Evolutionary conservation across 2,797 vertebrate species (phyloP).

Genomic region (Anguilla anguilla): DNA sequence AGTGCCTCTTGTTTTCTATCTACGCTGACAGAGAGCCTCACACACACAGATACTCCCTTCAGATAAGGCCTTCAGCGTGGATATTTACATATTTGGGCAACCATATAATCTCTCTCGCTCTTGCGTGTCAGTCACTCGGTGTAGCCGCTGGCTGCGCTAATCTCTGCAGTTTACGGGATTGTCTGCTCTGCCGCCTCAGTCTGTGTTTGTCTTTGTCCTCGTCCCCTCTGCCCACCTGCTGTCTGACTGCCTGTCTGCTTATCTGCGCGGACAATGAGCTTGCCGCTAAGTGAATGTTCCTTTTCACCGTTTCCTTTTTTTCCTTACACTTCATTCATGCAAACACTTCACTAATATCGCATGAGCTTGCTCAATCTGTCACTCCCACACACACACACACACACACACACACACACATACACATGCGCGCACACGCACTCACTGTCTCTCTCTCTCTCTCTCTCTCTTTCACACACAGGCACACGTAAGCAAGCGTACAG

Average conservation of each 20-base stretch:
- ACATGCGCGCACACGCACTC: slow-evolving; percentile 32
- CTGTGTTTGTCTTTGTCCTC: slow-evolving; percentile 42
- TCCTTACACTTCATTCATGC: slow-evolving; percentile 53
- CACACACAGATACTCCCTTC: slow-evolving; percentile 49
- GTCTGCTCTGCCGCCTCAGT: slow-evolving; percentile 68
- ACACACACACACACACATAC: slow-evolving; percentile 36
- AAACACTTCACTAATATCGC: slow-evolving; percentile 43
- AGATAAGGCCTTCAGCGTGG: slow-evolving; percentile 51
- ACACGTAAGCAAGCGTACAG: not conserved
- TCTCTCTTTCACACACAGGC: slow-evolving; percentile 9
- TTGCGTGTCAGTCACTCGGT: slow-evolving; percentile 40
- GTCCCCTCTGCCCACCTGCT: slow-evolving; percentile 64
- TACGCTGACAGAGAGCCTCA: not conserved
- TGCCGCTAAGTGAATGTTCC: slow-evolving; percentile 41
- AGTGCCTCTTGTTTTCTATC: not conserved
- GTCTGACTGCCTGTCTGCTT: slow-evolving; percentile 70
- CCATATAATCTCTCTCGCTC: slow-evolving; percentile 42
- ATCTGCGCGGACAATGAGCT: slow-evolving; percentile 65
- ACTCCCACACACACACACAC: slow-evolving; percentile 44
- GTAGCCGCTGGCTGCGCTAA: slow-evolving; percentile 53
- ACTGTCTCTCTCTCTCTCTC: slow-evolving; percentile 22
- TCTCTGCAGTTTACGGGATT: slow-evolving; percentile 63
- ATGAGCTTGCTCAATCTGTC: not conserved
- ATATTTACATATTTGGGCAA: slow-evolving; percentile 41
- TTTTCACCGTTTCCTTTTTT: slow-evolving; percentile 50